Conservation (phyloP, 2,797 vertebrate species). For the Falco naumanni region DNA sequence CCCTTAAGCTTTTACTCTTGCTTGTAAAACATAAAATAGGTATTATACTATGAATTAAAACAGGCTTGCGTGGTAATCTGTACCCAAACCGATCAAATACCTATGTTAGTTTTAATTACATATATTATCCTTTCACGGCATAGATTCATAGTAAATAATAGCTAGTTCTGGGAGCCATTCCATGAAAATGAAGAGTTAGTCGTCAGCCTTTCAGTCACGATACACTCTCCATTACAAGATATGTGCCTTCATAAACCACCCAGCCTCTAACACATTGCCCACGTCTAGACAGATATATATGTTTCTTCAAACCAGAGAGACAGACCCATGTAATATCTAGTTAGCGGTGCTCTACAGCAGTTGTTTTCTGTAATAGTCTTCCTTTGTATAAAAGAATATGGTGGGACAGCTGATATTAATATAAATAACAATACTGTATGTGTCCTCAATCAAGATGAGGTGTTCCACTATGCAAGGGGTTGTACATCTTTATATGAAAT, state of each 20-base stretch:
- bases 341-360: not conserved
- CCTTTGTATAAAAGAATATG: not conserved
- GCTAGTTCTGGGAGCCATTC: not conserved
- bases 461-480: not conserved
- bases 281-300: not conserved
- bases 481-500: not conserved
- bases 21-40: not conserved
- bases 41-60: not conserved
- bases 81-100: not conserved
- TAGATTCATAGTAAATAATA: not conserved
- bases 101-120: not conserved
- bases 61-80: not conserved
- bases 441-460: not conserved
- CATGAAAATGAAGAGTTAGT: not conserved
- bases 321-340: not conserved
- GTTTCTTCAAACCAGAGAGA: not conserved
- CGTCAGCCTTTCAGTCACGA: not conserved
- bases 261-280: not conserved
- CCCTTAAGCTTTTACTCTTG: not conserved
- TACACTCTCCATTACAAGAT: not conserved
- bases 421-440: not conserved
- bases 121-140: fast-evolving
- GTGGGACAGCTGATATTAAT: not conserved
- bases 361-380: not conserved
- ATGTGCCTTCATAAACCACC: not conserved